These are phyloP conservation scores for Drosophila kambysellisi DNA, from an alignment of 2,888 invertebrate genomes.

Conservation along the genomic window DNA sequence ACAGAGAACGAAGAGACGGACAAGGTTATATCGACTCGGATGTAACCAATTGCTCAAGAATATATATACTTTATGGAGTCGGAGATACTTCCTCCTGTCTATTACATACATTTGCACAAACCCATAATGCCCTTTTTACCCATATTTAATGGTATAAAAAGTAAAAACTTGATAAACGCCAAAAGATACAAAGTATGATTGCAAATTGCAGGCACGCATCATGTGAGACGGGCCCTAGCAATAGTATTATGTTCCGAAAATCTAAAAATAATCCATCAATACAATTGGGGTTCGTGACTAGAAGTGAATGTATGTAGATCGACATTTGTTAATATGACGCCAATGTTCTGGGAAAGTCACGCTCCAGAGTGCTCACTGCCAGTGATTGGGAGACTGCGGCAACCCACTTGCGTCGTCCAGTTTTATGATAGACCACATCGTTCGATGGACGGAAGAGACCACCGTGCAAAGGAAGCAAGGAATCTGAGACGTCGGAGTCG, in stretches of 20 bases:
- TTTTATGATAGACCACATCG: constrained; percentile 19
- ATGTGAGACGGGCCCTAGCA: background rate
- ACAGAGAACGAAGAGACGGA: too few species aligned
- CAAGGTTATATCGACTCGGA: too few species aligned
- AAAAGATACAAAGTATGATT: constrained; percentile 4
- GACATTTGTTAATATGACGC: constrained; percentile 47
- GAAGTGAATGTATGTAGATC: constrained; percentile 26
- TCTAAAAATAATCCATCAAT: constrained; percentile 37
- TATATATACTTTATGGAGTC: too few species aligned
- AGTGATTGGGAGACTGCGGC: constrained; percentile 27
- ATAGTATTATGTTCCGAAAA: constrained; percentile 14
- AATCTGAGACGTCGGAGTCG: background rate
- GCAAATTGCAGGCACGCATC: constrained; percentile 6
- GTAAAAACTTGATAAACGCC: background rate
- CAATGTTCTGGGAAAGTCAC: constrained; percentile 63
- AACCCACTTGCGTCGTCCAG: constrained; percentile 34
- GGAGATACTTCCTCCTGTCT: too few species aligned
- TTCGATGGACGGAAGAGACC: background rate
- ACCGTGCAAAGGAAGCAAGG: background rate
- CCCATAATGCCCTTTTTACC: too few species aligned
- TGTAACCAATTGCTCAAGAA: too few species aligned
- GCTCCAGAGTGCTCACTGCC: constrained; percentile 43
- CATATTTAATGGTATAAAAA: background rate
- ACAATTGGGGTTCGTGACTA: constrained; percentile 60
- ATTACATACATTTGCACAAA: too few species aligned